Evolutionary conservation across 1,140 invertebrate genomes (phyloP).

Genomic region (Drusus annulatus): DNA sequence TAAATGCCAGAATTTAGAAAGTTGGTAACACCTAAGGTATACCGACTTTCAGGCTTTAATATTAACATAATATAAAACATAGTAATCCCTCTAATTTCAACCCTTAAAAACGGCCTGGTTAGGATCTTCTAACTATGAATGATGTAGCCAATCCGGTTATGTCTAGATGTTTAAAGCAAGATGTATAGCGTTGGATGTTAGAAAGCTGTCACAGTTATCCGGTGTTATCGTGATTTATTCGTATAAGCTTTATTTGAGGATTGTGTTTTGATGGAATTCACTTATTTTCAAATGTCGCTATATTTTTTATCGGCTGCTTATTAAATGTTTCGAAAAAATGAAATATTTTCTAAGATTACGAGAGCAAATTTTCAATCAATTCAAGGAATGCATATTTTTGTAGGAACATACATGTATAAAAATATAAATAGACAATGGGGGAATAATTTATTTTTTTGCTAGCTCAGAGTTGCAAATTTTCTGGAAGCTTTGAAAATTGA

Average conservation of each 20-base stretch:
- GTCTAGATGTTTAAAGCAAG: conserved; percentile 32
- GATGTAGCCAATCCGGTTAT: conserved; percentile 26
- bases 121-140: not conserved
- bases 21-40: too few relatives aligned
- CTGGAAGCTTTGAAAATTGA: too few relatives aligned
- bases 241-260: not conserved
- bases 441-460: too few relatives aligned
- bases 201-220: conserved; percentile 33
- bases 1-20: too few relatives aligned
- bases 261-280: conserved; percentile 12
- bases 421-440: too few relatives aligned
- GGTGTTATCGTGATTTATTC: conserved; percentile 29
- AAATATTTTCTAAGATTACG: not conserved
- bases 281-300: not conserved
- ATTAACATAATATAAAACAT: too few relatives aligned
- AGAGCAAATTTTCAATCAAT: too few relatives aligned
- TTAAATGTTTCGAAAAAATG: not conserved
- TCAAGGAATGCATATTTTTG: too few relatives aligned
- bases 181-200: conserved; percentile 21
- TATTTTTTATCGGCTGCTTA: conserved; percentile 22
- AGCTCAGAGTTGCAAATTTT: too few relatives aligned
- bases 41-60: not conserved
- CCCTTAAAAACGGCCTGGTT: not conserved
- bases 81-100: conserved; percentile 48
- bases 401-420: too few relatives aligned